Evolutionary conservation across 2,797 vertebrate species (phyloP).

Genomic region (Iguana delicatissima): DNA sequence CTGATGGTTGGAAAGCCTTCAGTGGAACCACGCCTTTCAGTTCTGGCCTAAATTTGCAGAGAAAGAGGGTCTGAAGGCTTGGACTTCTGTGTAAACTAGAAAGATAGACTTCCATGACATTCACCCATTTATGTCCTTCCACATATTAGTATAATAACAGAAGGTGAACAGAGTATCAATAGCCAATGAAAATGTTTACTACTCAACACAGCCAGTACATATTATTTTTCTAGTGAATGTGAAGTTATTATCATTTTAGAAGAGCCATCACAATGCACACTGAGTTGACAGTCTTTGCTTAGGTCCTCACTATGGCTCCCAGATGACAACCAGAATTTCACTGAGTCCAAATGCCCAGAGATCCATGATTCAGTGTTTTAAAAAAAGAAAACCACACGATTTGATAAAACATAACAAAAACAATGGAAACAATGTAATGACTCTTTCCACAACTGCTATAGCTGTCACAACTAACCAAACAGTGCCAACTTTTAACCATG

Average conservation of each 20-base stretch:
- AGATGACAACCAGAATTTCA: not conserved
- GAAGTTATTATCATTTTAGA: not conserved
- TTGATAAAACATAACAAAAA: not conserved
- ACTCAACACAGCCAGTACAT: not conserved
- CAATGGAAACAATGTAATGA: not conserved
- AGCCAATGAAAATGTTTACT: not conserved
- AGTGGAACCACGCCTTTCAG: too few relatives aligned
- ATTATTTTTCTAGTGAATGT: too few relatives aligned
- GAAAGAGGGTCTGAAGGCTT: too few relatives aligned
- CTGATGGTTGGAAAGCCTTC: too few relatives aligned
- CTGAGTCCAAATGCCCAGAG: not conserved
- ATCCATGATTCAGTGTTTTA: not conserved
- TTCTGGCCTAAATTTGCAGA: too few relatives aligned
- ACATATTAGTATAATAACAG: not conserved
- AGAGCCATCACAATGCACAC: not conserved
- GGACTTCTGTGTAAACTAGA: too few relatives aligned
- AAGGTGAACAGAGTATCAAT: not conserved
- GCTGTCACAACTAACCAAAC: not conserved
- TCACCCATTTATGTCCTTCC: not conserved
- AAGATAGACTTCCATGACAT: not conserved
- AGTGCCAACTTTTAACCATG: not conserved
- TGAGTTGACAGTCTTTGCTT: not conserved
- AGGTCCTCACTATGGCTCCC: not conserved
- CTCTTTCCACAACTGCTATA: not conserved
- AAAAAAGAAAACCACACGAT: not conserved